phyloP scores from a whole-genome alignment of 2,113 vertebrate genomes.

The Heteronetta atricapilla region DNA sequence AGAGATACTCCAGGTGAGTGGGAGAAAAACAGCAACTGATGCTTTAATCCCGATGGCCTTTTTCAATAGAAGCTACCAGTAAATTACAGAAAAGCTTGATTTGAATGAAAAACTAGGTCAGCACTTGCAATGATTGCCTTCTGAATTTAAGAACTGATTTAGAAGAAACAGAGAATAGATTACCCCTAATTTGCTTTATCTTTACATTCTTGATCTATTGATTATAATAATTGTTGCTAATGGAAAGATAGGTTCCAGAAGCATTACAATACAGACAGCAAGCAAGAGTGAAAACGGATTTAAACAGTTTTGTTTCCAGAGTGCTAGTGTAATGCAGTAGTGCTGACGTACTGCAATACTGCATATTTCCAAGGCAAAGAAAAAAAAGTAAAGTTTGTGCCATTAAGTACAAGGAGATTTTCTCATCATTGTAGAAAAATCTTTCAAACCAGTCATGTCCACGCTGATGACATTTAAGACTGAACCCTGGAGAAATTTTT shows the following conservation, averaged over 20 bases:
- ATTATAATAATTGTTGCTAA: conserved; percentile 26
- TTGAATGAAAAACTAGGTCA: neutral
- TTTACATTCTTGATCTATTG: conserved; percentile 29
- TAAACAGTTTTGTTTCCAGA: neutral
- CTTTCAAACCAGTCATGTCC: conserved; percentile 3
- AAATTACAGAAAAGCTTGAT: neutral
- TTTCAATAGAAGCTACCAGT: neutral
- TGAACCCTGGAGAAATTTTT: conserved; percentile 33
- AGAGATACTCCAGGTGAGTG: neutral
- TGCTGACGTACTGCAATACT: neutral
- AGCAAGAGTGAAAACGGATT: neutral
- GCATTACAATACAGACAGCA: neutral
- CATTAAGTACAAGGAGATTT: conserved; percentile 1
- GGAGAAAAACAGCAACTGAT: neutral
- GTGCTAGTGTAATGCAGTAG: neutral
- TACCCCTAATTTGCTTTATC: conserved; percentile 43
- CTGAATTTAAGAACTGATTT: neutral
- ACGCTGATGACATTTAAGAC: conserved; percentile 38
- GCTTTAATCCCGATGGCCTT: neutral
- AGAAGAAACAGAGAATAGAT: neutral
- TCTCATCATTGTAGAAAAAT: neutral
- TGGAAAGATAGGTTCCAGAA: neutral
- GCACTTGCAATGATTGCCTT: neutral
- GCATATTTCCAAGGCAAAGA: neutral
- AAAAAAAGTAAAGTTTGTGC: neutral